Evolutionary conservation across 1,140 invertebrate species (phyloP), one percentile per base, ranked within the genome.

Genomic region (Sinella curviseta): DNA sequence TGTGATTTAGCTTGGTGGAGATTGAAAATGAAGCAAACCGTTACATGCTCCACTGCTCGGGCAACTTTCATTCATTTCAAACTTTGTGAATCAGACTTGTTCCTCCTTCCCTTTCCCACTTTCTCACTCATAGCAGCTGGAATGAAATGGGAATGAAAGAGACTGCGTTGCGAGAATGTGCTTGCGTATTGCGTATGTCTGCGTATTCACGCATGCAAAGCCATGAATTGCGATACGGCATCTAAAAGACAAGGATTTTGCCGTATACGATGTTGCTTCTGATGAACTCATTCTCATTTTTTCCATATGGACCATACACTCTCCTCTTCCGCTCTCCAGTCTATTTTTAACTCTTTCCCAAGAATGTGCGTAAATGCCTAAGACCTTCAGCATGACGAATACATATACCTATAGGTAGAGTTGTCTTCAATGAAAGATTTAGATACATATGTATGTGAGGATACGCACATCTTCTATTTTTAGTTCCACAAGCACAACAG

Each of bases 151-250:
- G 24, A 17, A n/a, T n/a, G 24, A 17, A 26, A 12, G 24, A 60
- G 24, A 60, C 57, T 60, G 8, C 39, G 17, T 48, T 48, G 39
- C 39, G n/a, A n/a, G n/a, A n/a, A n/a, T n/a, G n/a, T n/a, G n/a
- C n/a, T n/a, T n/a, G n/a, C 20, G 39, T 26, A 60, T 60, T 60
- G 57, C 57, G 57, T 60, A n/a, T 48, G 39, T 48, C 4, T 26
- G 57, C 24, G 24, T 26, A 60, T 60, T n/a, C 12, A 60, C 57
- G 57, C 57, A 60, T 60, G 57, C n/a, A 26, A 60, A 26, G 4
- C 57, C 57, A 60, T 60, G 57, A 60, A 60, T 60, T 60, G 57
- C 24, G 57, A 60, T 26, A n/a, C 39, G 39, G n/a, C n/a, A n/a
- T n/a, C n/a, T n/a, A n/a, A n/a, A n/a, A n/a, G n/a, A n/a, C n/a